Base-by-base conservation (phyloP, 2,888 invertebrate genomes). In the Amphipyra tragopoginis region DNA sequence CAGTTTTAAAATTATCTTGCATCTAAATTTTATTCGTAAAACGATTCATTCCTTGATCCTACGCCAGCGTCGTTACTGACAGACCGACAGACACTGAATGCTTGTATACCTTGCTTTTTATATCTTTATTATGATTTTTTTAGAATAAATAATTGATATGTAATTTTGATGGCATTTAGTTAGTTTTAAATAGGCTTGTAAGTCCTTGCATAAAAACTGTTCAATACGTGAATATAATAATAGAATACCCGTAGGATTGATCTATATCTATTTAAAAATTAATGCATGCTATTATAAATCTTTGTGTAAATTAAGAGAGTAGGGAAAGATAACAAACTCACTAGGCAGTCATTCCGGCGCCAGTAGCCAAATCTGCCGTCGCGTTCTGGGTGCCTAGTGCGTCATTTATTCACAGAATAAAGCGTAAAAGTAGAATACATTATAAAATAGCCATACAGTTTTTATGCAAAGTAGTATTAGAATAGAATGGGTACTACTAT, bases 191-290 rank as follows among this genome's bases (percentile, higher is more conserved):
- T 42, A 58, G 49, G 43, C n/a, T 39, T 53, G 45, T 63, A 49
- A 60, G 56, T 53, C 5, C 7, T 64, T 75, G 77, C 79, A 76
- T 77, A 76, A 72, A 79, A 79, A 76, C 65, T 71, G 68, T 63
- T 21, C 21, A 3, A 40, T 34, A 21, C 7, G 42, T 43, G 7
- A 9, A 33, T 43, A 43, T 44, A n/a, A 1, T 8, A 7, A 33
- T 7, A 8, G 7, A 13, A 45, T 5, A 21, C n/a, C n/a, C 0
- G 9, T 65, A 66, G 33, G 14, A 50, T 71, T 40, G 15, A 50
- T 71, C n/a, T 33, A 13, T 4, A 6, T 48, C 21, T 11, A 29
- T 36, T 33, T n/a, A 0, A 7, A 36, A 40, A 36, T 3, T 2
- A 14, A 3, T 45, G 45, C 13, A 33, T 29, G 29, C 5, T 29